Base-by-base conservation (phyloP, 92 coral and sea anemone species). In the Ricordea florida region DNA sequence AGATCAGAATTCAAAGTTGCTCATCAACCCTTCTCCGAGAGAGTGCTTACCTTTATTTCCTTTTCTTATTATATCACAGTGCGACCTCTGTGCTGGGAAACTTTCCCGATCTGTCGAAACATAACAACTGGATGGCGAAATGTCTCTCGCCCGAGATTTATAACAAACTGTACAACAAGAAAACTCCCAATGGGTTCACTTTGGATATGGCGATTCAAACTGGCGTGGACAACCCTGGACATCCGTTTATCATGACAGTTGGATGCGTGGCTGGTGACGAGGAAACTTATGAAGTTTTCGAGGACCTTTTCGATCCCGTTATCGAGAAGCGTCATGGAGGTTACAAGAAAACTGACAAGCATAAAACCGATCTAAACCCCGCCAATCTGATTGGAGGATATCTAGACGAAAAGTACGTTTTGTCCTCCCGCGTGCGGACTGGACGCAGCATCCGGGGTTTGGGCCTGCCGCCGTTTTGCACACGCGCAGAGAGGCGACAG, bases 221-320 rank as follows among this genome's bases (percentile, higher is more conserved):
- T 0, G 98, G 98, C 2, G 98, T 93, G 5, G 98, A 93, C 56
- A 93, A 93, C 24, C 96, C 98, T 1, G 98, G 98, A 3, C 98
- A 93, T 34, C 98, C 98, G 18, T 93, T 89, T 22, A 93, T 93
- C 27, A 83, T 78, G 76, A 93, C 82, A n/a, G 98, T 93, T 1
- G 98, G 98, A 2, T 93, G 98, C 27, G 98, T 93, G 3, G 98
- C 98, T 3, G 98, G 98, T 8, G 98, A 93, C 57, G 98, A 93
- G 32, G 98, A 93, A 34, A 20, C 91, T 11, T 93, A 93, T 40
- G 74, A 63, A 0, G 88, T 93, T 5, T 93, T 93, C 42, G 98
- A 92, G 8, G 90, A 83, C 10, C 46, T 93, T 9, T 82, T 93
- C 11, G 98, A 93, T 57, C 96, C 96, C 0, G 91, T 93, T 0